phyloP scores from a whole-genome alignment of 2,797 vertebrate species.

The Tympanoctomys barrerae region DNA sequence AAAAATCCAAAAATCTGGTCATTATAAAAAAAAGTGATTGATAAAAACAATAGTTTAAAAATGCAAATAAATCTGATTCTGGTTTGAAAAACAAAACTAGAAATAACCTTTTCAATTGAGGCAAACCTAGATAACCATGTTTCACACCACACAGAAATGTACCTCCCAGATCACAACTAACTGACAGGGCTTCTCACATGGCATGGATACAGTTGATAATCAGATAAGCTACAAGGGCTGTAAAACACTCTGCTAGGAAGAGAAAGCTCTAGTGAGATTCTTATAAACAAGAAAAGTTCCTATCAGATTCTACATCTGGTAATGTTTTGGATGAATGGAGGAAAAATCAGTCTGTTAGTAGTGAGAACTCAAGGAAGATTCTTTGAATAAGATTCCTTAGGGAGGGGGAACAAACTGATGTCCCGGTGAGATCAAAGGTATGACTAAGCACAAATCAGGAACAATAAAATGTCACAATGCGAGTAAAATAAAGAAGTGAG shows the following conservation, averaged over 20 bases:
- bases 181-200: neutral
- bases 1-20: slow-evolving; percentile 10
- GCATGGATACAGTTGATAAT: neutral
- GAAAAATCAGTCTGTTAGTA: neutral
- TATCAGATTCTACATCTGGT: slow-evolving; percentile 17
- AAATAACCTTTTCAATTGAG: neutral
- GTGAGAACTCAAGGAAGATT: neutral
- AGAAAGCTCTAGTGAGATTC: slow-evolving; percentile 13
- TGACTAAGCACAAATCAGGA: neutral
- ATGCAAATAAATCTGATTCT: neutral
- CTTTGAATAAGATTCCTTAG: slow-evolving; percentile 19
- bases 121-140: neutral
- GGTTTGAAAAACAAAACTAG: neutral
- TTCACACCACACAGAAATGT: slow-evolving; percentile 30
- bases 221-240: neutral
- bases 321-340: slow-evolving; percentile 16
- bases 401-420: neutral
- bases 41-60: slow-evolving; percentile 23
- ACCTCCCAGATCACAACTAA: neutral
- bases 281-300: slow-evolving; percentile 11
- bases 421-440: slow-evolving; percentile 13
- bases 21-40: neutral
- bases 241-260: slow-evolving; percentile 35
- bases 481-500: neutral
- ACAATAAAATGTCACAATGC: neutral